Evolutionary conservation across 1,140 invertebrate genomes (phyloP), one percentile per base, ranked within the genome.

Genomic region (Penaeus japonicus): DNA sequence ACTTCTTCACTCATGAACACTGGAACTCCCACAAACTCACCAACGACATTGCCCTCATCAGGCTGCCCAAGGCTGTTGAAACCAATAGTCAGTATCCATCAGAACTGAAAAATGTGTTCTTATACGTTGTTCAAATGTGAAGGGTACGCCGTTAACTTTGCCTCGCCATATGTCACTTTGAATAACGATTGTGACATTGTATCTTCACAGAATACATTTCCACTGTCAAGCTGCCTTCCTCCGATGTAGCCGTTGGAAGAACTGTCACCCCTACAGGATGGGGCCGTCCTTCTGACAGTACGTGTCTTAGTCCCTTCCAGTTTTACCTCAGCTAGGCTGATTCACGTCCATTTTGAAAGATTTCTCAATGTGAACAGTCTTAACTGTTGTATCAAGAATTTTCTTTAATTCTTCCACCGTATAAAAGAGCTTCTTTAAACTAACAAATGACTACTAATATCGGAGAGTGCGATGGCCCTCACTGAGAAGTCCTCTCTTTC

Each of bases 11-110:
- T 30, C 94, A 94, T 89, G 92, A 92, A 84, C 92, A 92, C 17
- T 94, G 93, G 92, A 92, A 92, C 91, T 91, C 92, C 0, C 89
- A 90, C 22, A 90, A 91, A 0, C 89, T 93, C 17, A 92, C 92
- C 82, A 93, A 94, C 91, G 94, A 95, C 90, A 93, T 95, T 62
- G 94, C 94, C n/a, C 85, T 95, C 24, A 91, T 95, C 22, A 91
- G 92, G 59, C 91, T 95, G 20, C 93, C 93, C 22, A 88, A 91
- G 85, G 90, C 92, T 2, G 92, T 94, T 22, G 91, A 91, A 39
- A 93, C 93, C n/a, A 93, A 92, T 75, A 93, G 93, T 94, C 91
- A 85, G 65, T 47, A 47, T 47, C 39, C 39, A 0, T 47, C 39
- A 4, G 0, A 47, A 7, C 7, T 47, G 39, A 47, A 10, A 7